These are phyloP conservation scores for Elephantulus edwardii DNA, from an alignment of 2,113 vertebrate genomes.

Conservation along the genomic window DNA sequence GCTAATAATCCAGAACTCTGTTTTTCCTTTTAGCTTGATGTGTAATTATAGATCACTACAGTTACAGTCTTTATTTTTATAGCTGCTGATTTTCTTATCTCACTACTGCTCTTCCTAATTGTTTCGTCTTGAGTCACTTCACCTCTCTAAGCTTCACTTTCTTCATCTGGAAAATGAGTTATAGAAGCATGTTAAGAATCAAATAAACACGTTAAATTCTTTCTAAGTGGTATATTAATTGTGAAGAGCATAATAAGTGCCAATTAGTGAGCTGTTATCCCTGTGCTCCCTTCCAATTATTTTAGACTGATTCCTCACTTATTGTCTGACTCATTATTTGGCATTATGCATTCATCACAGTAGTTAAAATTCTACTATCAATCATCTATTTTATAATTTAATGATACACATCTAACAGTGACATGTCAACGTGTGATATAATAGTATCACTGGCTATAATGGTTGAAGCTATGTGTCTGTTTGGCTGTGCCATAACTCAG, in stretches of 20 bases:
- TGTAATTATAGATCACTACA: not conserved
- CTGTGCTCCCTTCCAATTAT: not conserved
- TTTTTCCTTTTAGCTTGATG: not conserved
- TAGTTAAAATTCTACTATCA: no score
- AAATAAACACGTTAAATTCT: not conserved
- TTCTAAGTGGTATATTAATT: conserved; percentile 17
- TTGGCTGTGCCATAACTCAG: no score
- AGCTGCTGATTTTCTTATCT: not conserved
- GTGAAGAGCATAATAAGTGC: not conserved
- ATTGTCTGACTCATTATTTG: no score
- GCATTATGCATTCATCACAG: no score
- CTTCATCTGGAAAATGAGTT: not conserved
- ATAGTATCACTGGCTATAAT: no score
- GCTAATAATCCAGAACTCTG: not conserved
- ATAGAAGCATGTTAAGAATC: not conserved
- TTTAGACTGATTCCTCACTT: not conserved
- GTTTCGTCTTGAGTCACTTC: not conserved
- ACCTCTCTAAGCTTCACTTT: not conserved
- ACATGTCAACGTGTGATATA: no score
- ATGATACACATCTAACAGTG: no score
- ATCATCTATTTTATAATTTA: no score
- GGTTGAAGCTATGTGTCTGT: no score
- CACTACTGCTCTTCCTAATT: not conserved
- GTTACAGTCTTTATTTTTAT: not conserved
- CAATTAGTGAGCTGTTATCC: not conserved